These are phyloP conservation scores for Macrobrachium nipponense DNA, from an alignment of 1,140 invertebrate species.

Conservation along the genomic window DNA sequence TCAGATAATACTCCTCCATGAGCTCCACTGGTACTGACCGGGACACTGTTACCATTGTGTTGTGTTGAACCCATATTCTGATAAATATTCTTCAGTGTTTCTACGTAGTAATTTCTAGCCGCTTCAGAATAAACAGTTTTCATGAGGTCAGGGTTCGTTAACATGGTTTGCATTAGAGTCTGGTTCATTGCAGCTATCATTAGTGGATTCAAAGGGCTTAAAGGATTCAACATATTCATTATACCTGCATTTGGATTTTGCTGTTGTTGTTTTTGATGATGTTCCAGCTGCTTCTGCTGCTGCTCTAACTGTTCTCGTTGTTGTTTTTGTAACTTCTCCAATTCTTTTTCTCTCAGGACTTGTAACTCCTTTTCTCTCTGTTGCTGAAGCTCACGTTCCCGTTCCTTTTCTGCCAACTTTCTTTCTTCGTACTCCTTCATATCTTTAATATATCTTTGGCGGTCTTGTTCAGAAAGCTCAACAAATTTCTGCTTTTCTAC, in stretches of 20 bases:
- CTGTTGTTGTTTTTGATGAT: slow-evolving; percentile 62
- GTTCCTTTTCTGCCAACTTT: slow-evolving; percentile 63
- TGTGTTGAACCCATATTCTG: slow-evolving; percentile 54
- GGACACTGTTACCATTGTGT: slow-evolving; percentile 57
- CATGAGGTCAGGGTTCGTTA: slow-evolving; percentile 64
- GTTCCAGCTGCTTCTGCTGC: slow-evolving; percentile 64
- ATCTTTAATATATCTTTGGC: slow-evolving; percentile 64
- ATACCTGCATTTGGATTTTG: slow-evolving; percentile 49
- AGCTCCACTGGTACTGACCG: slow-evolving; percentile 46
- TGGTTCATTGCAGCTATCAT: slow-evolving; percentile 64
- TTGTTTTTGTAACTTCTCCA: slow-evolving; percentile 64
- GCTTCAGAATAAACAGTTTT: slow-evolving; percentile 64
- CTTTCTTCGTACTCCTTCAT: slow-evolving; percentile 64
- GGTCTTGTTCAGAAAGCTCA: slow-evolving; percentile 63
- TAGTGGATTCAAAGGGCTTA: slow-evolving; percentile 61
- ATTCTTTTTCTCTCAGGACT: slow-evolving; percentile 63
- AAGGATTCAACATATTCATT: slow-evolving; percentile 62
- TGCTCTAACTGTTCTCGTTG: slow-evolving; percentile 63
- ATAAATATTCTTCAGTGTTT: slow-evolving; percentile 64
- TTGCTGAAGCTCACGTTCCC: slow-evolving; percentile 62
- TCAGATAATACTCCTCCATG: slow-evolving; percentile 31
- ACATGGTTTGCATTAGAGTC: slow-evolving; percentile 64
- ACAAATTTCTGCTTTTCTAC: slow-evolving; percentile 62
- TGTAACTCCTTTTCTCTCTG: slow-evolving; percentile 64
- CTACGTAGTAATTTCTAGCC: slow-evolving; percentile 62